phyloP scores from a whole-genome alignment of 2,113 vertebrate species.

The Podarcis cretensis region DNA sequence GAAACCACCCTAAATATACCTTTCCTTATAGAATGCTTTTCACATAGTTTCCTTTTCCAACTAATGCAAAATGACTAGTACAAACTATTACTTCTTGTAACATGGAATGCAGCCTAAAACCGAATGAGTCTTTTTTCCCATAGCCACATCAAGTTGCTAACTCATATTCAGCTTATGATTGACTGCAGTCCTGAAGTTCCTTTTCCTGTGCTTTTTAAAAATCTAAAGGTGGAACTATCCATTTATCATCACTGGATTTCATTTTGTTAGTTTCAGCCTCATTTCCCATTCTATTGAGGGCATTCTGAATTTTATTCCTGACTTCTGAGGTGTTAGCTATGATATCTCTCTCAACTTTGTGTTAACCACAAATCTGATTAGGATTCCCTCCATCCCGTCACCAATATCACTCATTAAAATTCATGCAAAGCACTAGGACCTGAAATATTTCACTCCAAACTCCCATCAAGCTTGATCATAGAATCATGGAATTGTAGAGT shows the following conservation, averaged over 20 bases:
- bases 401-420: not conserved
- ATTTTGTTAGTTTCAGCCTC: not conserved
- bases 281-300: not conserved
- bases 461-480: no score
- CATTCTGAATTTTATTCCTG: not conserved
- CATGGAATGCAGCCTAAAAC: not conserved
- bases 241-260: not conserved
- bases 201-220: not conserved
- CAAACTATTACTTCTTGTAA: not conserved
- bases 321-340: not conserved
- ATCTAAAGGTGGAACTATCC: not conserved
- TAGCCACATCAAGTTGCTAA: not conserved
- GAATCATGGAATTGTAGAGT: no score
- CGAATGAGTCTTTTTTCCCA: no score
- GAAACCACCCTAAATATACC: no score
- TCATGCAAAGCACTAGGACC: no score
- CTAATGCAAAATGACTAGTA: no score
- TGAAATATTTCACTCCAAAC: no score
- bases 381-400: not conserved
- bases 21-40: no score
- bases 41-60: not conserved
- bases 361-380: not conserved
- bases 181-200: not conserved
- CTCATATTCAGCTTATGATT: not conserved
- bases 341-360: not conserved